Percentiles rank a stretch among this genome's conserved stretches.
phyloP scores from a whole-genome alignment of 1,140 invertebrate genomes.

The Steinernema feltiae region DNA sequence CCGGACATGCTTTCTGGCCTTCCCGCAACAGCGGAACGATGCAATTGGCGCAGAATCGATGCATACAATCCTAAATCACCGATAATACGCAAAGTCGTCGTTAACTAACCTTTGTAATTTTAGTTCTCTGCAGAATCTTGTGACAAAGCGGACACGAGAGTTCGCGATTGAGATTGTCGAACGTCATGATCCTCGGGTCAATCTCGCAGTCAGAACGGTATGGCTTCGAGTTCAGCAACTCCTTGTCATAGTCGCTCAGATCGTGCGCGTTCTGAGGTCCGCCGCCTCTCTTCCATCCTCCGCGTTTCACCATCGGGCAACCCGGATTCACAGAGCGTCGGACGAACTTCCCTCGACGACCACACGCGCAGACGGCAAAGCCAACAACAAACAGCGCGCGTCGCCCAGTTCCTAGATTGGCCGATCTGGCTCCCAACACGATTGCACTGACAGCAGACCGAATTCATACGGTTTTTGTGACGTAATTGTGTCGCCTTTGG shows the following conservation, averaged over 20 bases:
- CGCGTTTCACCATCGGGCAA: neutral
- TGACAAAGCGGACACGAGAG: neutral
- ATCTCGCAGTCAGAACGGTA: neutral
- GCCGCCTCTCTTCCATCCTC: neutral
- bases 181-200: neutral
- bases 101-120: neutral
- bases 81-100: neutral
- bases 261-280: neutral
- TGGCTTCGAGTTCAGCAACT: neutral
- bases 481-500: neutral
- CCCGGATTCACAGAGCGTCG: too few species aligned
- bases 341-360: too few species aligned
- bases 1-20: neutral
- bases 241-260: constrained; percentile 8
- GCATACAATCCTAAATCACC: neutral
- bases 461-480: too few species aligned
- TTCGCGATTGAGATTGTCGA: neutral
- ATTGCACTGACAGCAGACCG: too few species aligned
- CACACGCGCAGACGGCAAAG: too few species aligned
- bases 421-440: neutral
- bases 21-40: neutral
- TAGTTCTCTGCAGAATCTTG: neutral
- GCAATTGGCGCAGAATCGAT: neutral
- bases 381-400: too few species aligned
- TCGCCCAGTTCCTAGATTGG: too few species aligned